Evolutionary conservation across 2,113 vertebrate species (phyloP).

Genomic region (Megaceryle maxima): DNA sequence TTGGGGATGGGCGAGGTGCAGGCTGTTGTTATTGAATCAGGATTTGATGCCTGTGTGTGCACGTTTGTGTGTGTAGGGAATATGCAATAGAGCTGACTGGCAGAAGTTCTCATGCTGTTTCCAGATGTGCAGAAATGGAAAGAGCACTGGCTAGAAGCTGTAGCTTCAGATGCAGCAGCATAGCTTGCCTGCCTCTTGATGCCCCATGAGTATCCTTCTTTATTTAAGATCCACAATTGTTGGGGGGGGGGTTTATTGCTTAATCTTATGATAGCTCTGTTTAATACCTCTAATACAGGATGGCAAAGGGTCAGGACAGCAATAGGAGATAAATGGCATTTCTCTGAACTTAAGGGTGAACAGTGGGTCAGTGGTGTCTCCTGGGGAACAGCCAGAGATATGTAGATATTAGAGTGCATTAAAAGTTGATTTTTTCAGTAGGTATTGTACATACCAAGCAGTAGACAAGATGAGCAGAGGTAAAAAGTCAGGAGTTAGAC

Average conservation of each 20-base stretch:
- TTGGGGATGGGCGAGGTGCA: neutral
- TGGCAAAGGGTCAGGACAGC: neutral
- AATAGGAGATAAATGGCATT: neutral
- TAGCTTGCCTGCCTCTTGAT: neutral
- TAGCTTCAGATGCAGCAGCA: neutral
- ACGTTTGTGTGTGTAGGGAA: accelerated
- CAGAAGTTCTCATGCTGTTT: neutral
- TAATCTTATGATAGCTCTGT: neutral
- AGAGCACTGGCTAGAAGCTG: neutral
- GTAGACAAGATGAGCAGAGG: neutral
- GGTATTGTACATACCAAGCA: neutral
- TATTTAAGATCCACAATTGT: neutral
- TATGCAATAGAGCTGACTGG: neutral
- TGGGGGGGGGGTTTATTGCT: too few relatives aligned
- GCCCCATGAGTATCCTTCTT: neutral
- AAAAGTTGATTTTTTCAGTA: conserved; percentile 12
- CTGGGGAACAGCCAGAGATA: neutral
- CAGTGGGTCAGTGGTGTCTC: neutral
- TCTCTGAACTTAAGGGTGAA: neutral
- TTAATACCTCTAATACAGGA: neutral
- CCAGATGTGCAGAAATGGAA: neutral
- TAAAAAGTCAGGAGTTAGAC: neutral
- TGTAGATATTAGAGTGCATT: neutral
- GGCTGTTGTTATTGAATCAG: neutral
- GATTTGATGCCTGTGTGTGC: accelerated